Conservation (phyloP, 2,797 vertebrate species). For the Dendrocincla fuliginosa region DNA sequence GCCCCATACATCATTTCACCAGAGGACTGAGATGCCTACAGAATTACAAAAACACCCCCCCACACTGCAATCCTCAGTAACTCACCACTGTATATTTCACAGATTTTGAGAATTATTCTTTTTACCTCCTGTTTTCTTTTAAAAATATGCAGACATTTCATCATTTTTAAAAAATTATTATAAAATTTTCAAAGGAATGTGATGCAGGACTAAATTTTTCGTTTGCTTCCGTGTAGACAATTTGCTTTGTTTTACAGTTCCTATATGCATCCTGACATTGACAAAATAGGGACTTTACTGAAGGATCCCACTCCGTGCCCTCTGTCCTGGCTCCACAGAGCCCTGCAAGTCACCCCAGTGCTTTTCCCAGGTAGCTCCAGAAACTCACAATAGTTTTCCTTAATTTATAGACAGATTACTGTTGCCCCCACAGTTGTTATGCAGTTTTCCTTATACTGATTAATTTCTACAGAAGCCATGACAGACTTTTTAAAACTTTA, state of each 20-base stretch:
- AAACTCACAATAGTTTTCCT: background rate
- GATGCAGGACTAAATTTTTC: background rate
- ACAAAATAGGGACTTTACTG: background rate
- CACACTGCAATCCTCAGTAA: background rate
- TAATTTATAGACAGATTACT: background rate
- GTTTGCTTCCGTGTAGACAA: background rate
- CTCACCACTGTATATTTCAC: constrained; percentile 32
- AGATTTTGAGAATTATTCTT: constrained; percentile 36
- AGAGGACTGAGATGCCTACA: constrained; percentile 72
- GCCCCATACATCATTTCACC: constrained; percentile 88
- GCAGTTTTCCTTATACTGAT: background rate
- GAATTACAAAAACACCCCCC: constrained; percentile 72
- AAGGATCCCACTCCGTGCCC: background rate
- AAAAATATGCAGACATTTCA: background rate
- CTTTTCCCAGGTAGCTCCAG: background rate
- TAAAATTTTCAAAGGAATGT: background rate
- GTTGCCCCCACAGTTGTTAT: background rate
- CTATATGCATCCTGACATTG: background rate
- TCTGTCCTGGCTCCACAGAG: background rate
- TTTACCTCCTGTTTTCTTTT: background rate
- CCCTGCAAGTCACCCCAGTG: background rate
- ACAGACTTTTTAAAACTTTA: background rate
- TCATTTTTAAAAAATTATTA: background rate
- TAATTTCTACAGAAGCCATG: background rate
- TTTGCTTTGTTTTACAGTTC: background rate